A percentile compares a stretch with the other conserved stretches of the same genome.
These are phyloP conservation scores for Dolichallabes microphthalmus DNA, from an alignment of 2,113 vertebrate genomes.

Conservation along the genomic window DNA sequence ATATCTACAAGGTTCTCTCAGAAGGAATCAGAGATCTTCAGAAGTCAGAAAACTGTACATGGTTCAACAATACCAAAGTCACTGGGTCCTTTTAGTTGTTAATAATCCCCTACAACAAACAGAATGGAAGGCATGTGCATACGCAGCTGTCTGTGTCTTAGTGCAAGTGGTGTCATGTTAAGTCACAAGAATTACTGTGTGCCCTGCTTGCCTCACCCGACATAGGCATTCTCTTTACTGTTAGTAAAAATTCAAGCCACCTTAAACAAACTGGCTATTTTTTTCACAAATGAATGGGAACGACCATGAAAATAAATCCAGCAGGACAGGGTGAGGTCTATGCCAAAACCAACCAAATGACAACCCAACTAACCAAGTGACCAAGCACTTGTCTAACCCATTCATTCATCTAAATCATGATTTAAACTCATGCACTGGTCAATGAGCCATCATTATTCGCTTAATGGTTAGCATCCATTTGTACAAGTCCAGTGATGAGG, in stretches of 20 bases:
- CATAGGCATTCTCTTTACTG: constrained; percentile 65
- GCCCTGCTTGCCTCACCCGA: constrained; percentile 70
- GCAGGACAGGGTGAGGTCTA: not conserved
- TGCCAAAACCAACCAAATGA: not conserved
- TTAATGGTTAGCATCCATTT: constrained; percentile 29
- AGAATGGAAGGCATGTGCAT: constrained; percentile 76
- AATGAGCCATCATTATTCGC: constrained; percentile 41
- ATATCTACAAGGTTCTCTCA: constrained; percentile 56
- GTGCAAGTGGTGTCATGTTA: constrained; percentile 82
- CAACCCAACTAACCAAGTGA: not conserved
- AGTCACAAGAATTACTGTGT: constrained; percentile 73
- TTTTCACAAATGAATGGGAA: not conserved
- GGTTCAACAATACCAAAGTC: constrained; percentile 64
- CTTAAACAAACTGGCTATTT: not conserved
- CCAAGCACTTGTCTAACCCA: not conserved
- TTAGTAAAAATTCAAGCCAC: constrained; percentile 42
- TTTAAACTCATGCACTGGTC: constrained; percentile 1
- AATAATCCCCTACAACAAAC: constrained; percentile 80
- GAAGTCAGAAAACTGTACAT: constrained; percentile 65
- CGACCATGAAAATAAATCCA: not conserved
- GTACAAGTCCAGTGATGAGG: constrained; percentile 11
- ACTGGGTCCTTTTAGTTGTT: constrained; percentile 71
- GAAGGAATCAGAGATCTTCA: constrained; percentile 60
- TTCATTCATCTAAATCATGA: not conserved
- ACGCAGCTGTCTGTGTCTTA: constrained; percentile 76